phyloP scores from a whole-genome alignment of 2,888 invertebrate species.

The Philonicus albiceps region DNA sequence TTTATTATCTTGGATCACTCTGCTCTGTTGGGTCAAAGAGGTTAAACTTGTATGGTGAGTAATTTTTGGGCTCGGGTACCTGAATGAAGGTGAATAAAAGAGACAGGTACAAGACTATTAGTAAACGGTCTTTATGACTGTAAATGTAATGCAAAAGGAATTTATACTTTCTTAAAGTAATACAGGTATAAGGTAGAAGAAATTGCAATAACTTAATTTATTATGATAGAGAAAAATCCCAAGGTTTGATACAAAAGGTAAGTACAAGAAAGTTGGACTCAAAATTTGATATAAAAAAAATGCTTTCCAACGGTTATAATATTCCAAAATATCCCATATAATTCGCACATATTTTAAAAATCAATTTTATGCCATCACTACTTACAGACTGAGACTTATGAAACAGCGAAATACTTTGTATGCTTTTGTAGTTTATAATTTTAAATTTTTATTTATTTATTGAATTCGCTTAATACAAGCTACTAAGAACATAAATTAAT shows the following conservation, averaged over 20 bases:
- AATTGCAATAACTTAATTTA: neutral
- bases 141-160: neutral
- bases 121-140: neutral
- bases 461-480: too few species aligned
- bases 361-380: too few species aligned
- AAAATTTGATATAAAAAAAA: too few species aligned
- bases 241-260: neutral
- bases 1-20: neutral
- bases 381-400: too few species aligned
- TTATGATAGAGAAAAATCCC: neutral
- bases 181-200: neutral
- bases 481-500: too few species aligned
- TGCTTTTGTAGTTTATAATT: too few species aligned
- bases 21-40: constrained; percentile 3
- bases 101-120: neutral
- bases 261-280: too few species aligned
- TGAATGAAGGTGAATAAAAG: neutral
- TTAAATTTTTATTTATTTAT: too few species aligned
- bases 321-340: too few species aligned
- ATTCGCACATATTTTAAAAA: too few species aligned
- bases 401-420: too few species aligned
- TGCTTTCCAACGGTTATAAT: too few species aligned
- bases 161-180: neutral
- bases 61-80: neutral
- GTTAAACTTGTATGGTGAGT: neutral